Percentiles rank a stretch among this genome's conserved stretches.
phyloP scores from a whole-genome alignment of 2,113 vertebrate species.

The Sceloporus tristichus region DNA sequence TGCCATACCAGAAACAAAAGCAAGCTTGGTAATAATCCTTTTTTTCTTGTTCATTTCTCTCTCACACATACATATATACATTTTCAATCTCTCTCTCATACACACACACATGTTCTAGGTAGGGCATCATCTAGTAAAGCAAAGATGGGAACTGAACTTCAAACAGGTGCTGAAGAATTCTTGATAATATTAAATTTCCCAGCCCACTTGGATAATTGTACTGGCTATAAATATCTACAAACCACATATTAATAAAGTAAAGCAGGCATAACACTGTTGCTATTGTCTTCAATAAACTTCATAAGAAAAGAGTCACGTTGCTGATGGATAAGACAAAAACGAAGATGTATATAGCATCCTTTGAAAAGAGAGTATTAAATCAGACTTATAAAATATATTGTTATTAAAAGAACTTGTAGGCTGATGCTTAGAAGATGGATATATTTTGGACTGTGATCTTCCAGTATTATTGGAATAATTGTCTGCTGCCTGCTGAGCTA shows the following conservation, averaged over 20 bases:
- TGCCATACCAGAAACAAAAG: conserved; percentile 54
- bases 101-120: too few relatives aligned
- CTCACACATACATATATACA: too few relatives aligned
- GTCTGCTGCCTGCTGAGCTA: too few relatives aligned
- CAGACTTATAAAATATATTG: too few relatives aligned
- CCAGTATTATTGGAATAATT: not conserved
- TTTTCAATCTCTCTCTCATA: too few relatives aligned
- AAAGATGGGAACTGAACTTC: not conserved
- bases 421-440: not conserved
- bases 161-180: not conserved
- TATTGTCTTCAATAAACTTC: not conserved
- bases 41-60: conserved; percentile 61
- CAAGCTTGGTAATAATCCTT: conserved; percentile 46
- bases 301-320: not conserved
- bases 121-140: not conserved
- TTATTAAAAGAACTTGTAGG: not conserved
- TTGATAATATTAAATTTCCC: not conserved
- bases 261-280: not conserved
- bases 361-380: not conserved
- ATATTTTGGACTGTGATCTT: not conserved
- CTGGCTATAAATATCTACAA: not conserved
- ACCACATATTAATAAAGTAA: not conserved
- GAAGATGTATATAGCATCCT: not conserved
- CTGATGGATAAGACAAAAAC: not conserved
- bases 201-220: not conserved